Percentiles rank a stretch among this genome's conserved stretches.
Evolutionary conservation across 2,797 vertebrate genomes (phyloP).

Genomic region (Hippocampus kuda): DNA sequence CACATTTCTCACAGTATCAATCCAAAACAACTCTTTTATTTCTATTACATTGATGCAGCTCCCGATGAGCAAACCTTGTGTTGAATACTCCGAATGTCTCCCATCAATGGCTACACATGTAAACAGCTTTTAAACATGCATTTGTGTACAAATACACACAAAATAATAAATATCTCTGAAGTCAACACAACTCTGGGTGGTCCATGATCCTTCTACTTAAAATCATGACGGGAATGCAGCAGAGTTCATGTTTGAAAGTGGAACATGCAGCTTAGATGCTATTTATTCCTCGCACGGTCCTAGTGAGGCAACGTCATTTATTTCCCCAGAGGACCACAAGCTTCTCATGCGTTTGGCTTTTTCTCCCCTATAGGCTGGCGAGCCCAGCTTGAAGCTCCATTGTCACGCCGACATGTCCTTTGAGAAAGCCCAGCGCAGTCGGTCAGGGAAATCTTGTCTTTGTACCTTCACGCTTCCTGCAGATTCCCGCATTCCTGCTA

Average conservation of each 20-base stretch:
- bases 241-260: slow-evolving; percentile 10
- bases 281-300: slow-evolving; percentile 16
- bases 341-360: slow-evolving; percentile 16
- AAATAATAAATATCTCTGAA: slow-evolving; percentile 2
- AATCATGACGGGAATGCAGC: slow-evolving; percentile 16
- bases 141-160: slow-evolving; percentile 2
- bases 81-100: not conserved
- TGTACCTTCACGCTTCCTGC: slow-evolving; percentile 15
- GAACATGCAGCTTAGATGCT: slow-evolving; percentile 15
- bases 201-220: slow-evolving; percentile 2
- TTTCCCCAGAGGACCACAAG: slow-evolving; percentile 29
- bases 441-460: slow-evolving; percentile 7
- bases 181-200: slow-evolving; percentile 19
- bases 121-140: slow-evolving; percentile 8
- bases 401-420: not conserved
- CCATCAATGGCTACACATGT: not conserved
- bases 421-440: not conserved
- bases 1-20: not conserved
- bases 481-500: slow-evolving; percentile 22
- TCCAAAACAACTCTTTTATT: not conserved
- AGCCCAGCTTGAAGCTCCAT: slow-evolving; percentile 21
- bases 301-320: slow-evolving; percentile 16
- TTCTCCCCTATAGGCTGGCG: slow-evolving; percentile 19
- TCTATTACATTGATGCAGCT: not conserved
- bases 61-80: not conserved